Base-by-base conservation (phyloP, 23 tunicate species). In the Phallusia fumigata region DNA sequence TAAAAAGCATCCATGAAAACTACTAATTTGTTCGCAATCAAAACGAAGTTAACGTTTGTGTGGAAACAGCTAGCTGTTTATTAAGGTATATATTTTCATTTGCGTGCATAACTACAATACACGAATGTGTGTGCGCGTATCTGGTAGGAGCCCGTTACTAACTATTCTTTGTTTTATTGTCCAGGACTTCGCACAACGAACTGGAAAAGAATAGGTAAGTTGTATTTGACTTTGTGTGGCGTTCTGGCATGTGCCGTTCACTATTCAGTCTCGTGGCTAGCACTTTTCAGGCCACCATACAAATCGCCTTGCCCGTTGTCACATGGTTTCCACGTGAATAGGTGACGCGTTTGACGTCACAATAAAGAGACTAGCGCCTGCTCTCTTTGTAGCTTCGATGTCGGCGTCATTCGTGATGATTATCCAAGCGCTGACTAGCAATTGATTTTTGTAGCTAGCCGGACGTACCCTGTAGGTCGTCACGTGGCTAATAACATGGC, bases 171-270 rank as follows among this genome's bases (percentile, higher is more conserved):
- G 12, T 78, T 74, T 53, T 52, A 65, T 65, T 86, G 82, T 91
- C 13, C 88, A 91, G 98, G 53, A 93, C 98, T 15, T 88, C 98
- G n/a, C 98, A 93, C 86, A 93, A 93, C 84, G 98, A 93, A 78
- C 73, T 93, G 35, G 98, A 93, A 73, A 93, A 93, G 74, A 93
- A 88, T 65, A 76, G 98, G 98, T 93, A 47, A 74, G 91, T 65
- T 36, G 52, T 58, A 24, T 58, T 58, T 24, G 28, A 22, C 28
- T 58, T 22, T 58, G 26, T 58, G 28, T 58, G 26, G 2, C 28
- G 69, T 58, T 58, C 11, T 58, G 69, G 69, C 13, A 58, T 58
- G 5, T 58, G 26, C 15, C 69, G 69, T 58, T 58, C 69, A 24
- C 69, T 5, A 58, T 1, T 58, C 28, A 21, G 26, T 24, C 69